Base-by-base conservation (phyloP, 2,797 vertebrate species). In the Sphenodon punctatus region DNA sequence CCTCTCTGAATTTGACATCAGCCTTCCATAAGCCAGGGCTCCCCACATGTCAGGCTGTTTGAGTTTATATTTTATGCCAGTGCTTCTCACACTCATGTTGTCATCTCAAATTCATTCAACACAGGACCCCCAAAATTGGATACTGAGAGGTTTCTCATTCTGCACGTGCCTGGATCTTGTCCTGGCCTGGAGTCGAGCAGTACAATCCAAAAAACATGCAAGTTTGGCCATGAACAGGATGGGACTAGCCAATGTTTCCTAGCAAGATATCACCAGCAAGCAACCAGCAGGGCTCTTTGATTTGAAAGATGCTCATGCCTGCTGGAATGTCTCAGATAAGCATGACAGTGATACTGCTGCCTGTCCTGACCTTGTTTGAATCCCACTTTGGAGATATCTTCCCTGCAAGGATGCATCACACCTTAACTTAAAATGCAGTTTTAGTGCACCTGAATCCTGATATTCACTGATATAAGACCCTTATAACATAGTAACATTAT, bases 181-280 rank as follows among this genome's bases (percentile, higher is more conserved):
- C n/a, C n/a, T n/a, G 53, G 11, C 20, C 9, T 17, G 27, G 30
- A 55, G 15, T 27, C 19, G 30, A 55, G 20, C 8, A 17, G 53
- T 17, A 7, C 27, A 43, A n/a, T 20, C 11, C 20, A 43, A 8
- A n/a, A 0, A 51, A 32, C 1, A 4, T 1, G 1, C n/a, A 34
- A 42, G 13, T 7, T 12, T 39, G 15, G 6, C 3, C 41, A 45
- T 8, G 9, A 46, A 34, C 65, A 6, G 55, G 27, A 60, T 67
- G 43, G 27, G 69, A 74, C 2, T 25, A 22, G 43, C 61, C 2
- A 60, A 43, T n/a, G n/a, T n/a, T n/a, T n/a, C n/a, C n/a, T n/a
- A 17, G 58, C 6, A 70, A 46, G 10, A 85, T 3, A 7, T 3
- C 6, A 32, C 2, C n/a, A 56, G 15, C 4, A 42, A 10, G 25